Evolutionary conservation across 2,113 vertebrate species (phyloP).

Genomic region (Carassius gibelio): DNA sequence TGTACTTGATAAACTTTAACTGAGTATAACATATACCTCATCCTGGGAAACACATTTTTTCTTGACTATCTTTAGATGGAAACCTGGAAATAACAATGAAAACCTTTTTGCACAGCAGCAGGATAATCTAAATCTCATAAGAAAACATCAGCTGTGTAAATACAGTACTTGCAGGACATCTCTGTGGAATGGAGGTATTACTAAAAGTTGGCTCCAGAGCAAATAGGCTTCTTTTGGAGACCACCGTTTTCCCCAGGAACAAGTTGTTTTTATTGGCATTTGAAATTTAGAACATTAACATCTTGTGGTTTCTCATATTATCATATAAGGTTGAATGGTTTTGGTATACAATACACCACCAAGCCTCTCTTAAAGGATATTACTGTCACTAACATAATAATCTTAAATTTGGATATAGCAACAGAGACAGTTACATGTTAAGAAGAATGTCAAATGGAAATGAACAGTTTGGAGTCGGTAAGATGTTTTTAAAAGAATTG

Average conservation of each 20-base stretch:
- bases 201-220: slow-evolving; percentile 30
- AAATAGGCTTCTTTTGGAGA: slow-evolving; percentile 29
- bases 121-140: slow-evolving; percentile 46
- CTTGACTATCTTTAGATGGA: slow-evolving; percentile 25
- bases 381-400: neutral
- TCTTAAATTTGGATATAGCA: neutral
- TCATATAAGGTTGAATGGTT: slow-evolving; percentile 39
- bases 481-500: too few relatives aligned
- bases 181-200: neutral
- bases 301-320: slow-evolving; percentile 51
- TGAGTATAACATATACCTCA: slow-evolving; percentile 6
- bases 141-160: slow-evolving; percentile 57
- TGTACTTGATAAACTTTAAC: slow-evolving; percentile 14
- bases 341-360: slow-evolving; percentile 29
- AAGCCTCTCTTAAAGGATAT: neutral
- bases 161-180: slow-evolving; percentile 50
- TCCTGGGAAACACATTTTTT: slow-evolving; percentile 12
- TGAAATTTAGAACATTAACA: slow-evolving; percentile 14
- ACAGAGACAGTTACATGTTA: neutral
- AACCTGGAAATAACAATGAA: slow-evolving; percentile 12
- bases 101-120: slow-evolving; percentile 30
- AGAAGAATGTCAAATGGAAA: neutral
- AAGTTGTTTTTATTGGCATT: slow-evolving; percentile 52
- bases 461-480: too few relatives aligned
- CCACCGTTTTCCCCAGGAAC: neutral